These are phyloP conservation scores for Coenonympha arcania DNA, from an alignment of 2,888 invertebrate species.

Conservation along the genomic window DNA sequence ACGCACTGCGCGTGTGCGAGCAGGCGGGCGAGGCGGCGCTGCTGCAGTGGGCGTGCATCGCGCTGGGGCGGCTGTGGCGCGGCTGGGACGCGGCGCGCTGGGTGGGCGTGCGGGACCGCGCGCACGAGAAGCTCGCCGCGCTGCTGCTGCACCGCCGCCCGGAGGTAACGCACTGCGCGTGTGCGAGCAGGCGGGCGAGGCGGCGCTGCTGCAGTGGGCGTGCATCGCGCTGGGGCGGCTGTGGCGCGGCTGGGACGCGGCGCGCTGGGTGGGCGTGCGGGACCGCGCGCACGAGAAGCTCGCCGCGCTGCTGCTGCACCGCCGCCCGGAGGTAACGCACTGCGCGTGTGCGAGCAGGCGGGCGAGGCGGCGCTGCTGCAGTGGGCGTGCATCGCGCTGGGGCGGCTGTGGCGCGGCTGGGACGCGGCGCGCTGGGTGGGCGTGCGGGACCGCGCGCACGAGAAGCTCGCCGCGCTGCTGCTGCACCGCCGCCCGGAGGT, in stretches of 20 bases:
- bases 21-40: too few species aligned
- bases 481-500: too few species aligned
- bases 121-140: constrained; percentile 93
- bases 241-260: constrained; percentile 91
- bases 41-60: constrained; percentile 92
- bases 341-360: too few species aligned
- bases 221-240: constrained; percentile 91
- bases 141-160: constrained; percentile 85
- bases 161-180: too few species aligned
- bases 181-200: too few species aligned
- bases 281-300: constrained; percentile 97
- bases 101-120: constrained; percentile 95
- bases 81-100: constrained; percentile 91
- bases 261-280: constrained; percentile 95
- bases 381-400: too few species aligned
- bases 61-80: constrained; percentile 92
- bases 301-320: constrained; percentile 83
- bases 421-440: too few species aligned
- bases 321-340: constrained; percentile 90
- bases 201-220: constrained; percentile 88
- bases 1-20: too few species aligned
- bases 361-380: too few species aligned
- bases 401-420: too few species aligned
- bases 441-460: too few species aligned
- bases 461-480: too few species aligned